phyloP scores from a whole-genome alignment of 1,140 invertebrate species.

The Homarus americanus region DNA sequence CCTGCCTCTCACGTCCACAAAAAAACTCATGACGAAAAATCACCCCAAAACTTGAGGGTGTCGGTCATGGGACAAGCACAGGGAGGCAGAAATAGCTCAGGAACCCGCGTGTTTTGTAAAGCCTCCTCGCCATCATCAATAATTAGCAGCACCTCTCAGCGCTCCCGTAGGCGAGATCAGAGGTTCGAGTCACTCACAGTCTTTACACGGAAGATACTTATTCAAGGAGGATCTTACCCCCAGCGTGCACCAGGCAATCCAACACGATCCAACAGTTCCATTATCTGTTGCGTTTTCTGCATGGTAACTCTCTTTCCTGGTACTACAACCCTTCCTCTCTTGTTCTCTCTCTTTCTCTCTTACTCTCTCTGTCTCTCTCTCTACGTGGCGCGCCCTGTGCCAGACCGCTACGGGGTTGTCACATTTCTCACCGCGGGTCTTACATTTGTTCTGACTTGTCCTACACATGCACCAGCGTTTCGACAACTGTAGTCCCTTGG shows the following conservation, averaged over 20 bases:
- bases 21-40: background rate
- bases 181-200: too few species aligned
- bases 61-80: background rate
- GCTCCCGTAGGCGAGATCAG: too few species aligned
- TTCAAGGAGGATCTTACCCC: too few species aligned
- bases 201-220: too few species aligned
- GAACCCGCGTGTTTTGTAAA: background rate
- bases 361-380: slow-evolving; percentile 35
- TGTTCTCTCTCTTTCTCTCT: slow-evolving; percentile 20
- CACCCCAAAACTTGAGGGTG: background rate
- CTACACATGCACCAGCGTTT: slow-evolving; percentile 67
- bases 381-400: background rate
- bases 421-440: slow-evolving; percentile 49
- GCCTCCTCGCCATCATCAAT: background rate
- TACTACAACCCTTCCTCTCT: too few species aligned
- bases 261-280: too few species aligned
- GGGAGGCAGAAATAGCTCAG: background rate
- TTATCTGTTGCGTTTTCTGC: too few species aligned
- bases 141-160: too few species aligned
- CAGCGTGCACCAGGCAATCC: too few species aligned
- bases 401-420: background rate
- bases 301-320: too few species aligned
- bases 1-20: background rate
- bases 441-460: slow-evolving; percentile 72
- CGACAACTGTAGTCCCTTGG: slow-evolving; percentile 59